Base-by-base conservation (phyloP, 2,888 invertebrate genomes). In the Macropis europaea region DNA sequence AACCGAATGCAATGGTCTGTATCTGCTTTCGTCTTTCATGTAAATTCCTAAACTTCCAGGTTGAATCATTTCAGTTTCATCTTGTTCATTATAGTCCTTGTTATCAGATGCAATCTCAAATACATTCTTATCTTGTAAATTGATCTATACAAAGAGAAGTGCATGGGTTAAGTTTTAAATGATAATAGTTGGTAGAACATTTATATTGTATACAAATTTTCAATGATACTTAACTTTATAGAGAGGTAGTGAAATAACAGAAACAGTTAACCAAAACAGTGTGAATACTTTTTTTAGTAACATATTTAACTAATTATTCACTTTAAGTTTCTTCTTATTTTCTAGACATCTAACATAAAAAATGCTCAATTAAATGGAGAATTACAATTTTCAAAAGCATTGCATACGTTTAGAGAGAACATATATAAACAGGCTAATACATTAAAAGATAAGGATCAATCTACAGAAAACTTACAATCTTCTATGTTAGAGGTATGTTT, bases 281-380 rank as follows among this genome's bases (percentile, higher is more conserved):
- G 17, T 17, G 40, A 15, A 38, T 17, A 40, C 36, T 34, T 43
- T 34, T 52, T 36, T 26, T 26, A 45, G n/a, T 22, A 52, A 22
- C 61, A 73, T 64, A 19, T 60, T 56, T 40, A 19, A 38, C 15
- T 11, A 26, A 5, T 15, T 38, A n/a, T 26, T 6, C n/a, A 13
- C 19, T 32, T 19, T 34, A 48, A 19, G 40, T 40, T n/a, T 43
- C 2, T 28, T 38, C 1, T 38, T 70, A 26, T 81, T 82, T 76
- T 57, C 90, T 92, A 95, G 95, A 94, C 94, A 89, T 95, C 94
- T 80, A 92, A 93, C 82, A 88, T 95, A 83, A 92, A 93, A 59
- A 92, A 94, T 74, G 93, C 93, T 5, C 91, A 92, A 83, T 90
- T 95, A 24, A 93, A 93, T 52, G 92, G 92, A 0, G 94, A 95